Percentiles rank a stretch among this genome's conserved stretches.
These are phyloP conservation scores for Andrena chrysosceles DNA, from an alignment of 2,888 invertebrate species.

Conservation along the genomic window DNA sequence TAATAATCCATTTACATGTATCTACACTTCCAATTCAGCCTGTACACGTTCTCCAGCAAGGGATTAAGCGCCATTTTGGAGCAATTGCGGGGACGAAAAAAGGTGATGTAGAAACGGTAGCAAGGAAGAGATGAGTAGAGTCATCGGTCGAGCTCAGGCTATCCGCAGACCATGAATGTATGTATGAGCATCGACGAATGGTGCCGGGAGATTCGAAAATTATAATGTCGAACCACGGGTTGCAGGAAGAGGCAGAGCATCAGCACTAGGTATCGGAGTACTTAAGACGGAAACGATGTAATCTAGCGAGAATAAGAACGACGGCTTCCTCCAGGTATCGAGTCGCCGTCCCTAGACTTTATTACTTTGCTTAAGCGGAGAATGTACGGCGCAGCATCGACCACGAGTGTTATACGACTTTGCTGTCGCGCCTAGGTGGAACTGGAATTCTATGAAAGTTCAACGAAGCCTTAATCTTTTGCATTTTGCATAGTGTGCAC, in stretches of 20 bases:
- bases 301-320: constrained; percentile 56
- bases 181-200: constrained; percentile 50
- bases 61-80: background rate
- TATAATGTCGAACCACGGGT: constrained; percentile 47
- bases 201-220: constrained; percentile 52
- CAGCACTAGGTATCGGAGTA: constrained; percentile 22
- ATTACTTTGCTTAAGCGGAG: constrained; percentile 44
- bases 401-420: constrained; percentile 17
- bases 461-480: constrained; percentile 33
- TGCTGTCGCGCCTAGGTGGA: constrained; percentile 21
- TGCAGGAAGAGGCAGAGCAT: constrained; percentile 38
- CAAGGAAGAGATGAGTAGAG: background rate
- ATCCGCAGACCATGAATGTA: constrained; percentile 44
- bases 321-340: constrained; percentile 43
- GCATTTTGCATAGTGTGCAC: constrained; percentile 19
- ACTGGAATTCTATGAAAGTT: constrained; percentile 37
- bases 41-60: background rate
- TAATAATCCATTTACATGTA: no score
- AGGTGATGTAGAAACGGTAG: constrained; percentile 3
- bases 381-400: constrained; percentile 36
- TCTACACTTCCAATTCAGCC: no score
- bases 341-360: constrained; percentile 42
- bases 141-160: constrained; percentile 7
- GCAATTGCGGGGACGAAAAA: background rate
- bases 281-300: constrained; percentile 54